Evolutionary conservation across 2,113 vertebrate genomes (phyloP), one percentile per base, ranked within the genome.

Genomic region (Channa maculata): DNA sequence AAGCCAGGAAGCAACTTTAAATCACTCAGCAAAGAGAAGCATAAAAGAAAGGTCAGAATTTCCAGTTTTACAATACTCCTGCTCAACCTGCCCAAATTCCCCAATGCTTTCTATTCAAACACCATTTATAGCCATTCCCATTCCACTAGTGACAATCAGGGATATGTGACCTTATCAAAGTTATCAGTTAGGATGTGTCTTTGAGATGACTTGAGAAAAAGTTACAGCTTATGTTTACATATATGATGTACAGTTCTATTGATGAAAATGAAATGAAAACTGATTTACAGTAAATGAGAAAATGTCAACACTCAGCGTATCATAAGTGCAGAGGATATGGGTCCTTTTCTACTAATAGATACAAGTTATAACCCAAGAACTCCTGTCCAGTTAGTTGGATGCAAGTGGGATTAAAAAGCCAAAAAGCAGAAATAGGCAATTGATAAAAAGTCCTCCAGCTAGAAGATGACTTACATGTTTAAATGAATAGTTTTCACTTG

Each of bases 41-140:
- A 71, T 68, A 33, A 84, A 71, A 72, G 54, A 75, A 82, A 79
- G 66, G 59, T 65, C 59, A 69, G 7, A 5, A 34, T 67, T 70
- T 74, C 50, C 70, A 71, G 58, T 52, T 65, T 73, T 65, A 50
- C 44, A 75, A 24, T n/a, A 14, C 43, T 48, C 46, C 33, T 50
- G 7, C 58, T 55, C 37, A 8, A 50, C 41, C 37, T 51, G n/a
- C 37, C 34, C 59, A 8, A 10, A 24, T 34, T 36, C 46, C 34
- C 43, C 49, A 8, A 11, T 37, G 50, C 38, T 48, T 36, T 41
- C 46, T 38, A 55, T 62, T 71, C 50, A 51, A 43, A 49, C 33
- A 34, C 81, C 75, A 66, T 75, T 63, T 70, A 63, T 62, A 74
- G 65, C 53, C 64, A 34, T 33, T 58, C 34, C 14, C 34, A 50